Evolutionary conservation across 2,113 vertebrate genomes (phyloP), one percentile per base, ranked within the genome.

Genomic region (Geothlypis trichas): DNA sequence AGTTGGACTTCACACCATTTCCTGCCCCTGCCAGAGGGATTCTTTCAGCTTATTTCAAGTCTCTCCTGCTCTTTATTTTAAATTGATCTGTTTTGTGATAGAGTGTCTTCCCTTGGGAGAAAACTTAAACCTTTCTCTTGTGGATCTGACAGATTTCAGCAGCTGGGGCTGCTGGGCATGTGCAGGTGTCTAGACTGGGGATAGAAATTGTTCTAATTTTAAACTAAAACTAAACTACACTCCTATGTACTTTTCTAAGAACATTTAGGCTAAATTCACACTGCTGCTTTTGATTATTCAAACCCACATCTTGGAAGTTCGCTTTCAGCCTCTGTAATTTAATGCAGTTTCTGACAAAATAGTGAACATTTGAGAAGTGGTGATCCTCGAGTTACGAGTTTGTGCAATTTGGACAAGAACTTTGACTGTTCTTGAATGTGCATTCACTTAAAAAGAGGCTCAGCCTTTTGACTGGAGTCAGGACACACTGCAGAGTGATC

Each of bases 331-430:
- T 49, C 1, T 2, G 15, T 54, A 41, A 74, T 73, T 83, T 57
- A 42, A 42, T n/a, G 24, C n/a, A 3, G 9, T 28, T 88, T 83
- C 51, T 81, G 20, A 66, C 31, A 78, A 62, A 74, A 16, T 1
- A 22, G 26, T 37, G 54, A 59, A 44, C 11, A 2, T 26, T n/a
- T 33, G 28, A 87, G 63, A 75, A 49, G 20, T 4, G 52, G 16
- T 11, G 69, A 18, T 61, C 3, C 0, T 61, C 1, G 2, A 37
- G 21, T 79, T 83, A 65, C 0, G 0, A 66, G 26, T 62, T 21
- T 20, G 15, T 84, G 66, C 55, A 67, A 10, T 67, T 76, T 63
- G 39, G 28, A 27, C 19, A 83, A 31, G 59, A 78, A 8, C 37
- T 89, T 51, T 55, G 26, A 14, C 42, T 74, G 14, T 37, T 72